Base-by-base conservation (phyloP, 2,888 invertebrate genomes). In the Itoplectis maculator region DNA sequence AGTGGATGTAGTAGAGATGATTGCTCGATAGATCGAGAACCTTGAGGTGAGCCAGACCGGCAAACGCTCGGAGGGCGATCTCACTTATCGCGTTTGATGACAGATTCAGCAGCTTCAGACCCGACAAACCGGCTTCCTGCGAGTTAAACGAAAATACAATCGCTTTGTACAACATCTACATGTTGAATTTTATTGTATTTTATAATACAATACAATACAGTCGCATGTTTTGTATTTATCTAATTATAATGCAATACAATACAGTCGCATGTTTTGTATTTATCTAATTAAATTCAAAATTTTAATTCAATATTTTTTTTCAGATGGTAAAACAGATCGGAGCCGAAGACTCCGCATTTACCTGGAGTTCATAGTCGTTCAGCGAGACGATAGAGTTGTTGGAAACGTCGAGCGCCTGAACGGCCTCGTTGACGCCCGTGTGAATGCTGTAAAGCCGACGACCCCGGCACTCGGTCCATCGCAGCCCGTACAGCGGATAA, bases 11-110 rank as follows among this genome's bases (percentile, higher is more conserved):
- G 47, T 93, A 88, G 11, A 94, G 87, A 75, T 91, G 91, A 87
- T 94, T 94, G 66, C 86, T 86, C 35, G 94, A 94, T 79, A 94
- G 85, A 82, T 94, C 94, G 29, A 94, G 87, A 47, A 92, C 90
- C 8, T 92, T 89, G 8, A 94, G 91, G 72, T 94, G 92, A 3
- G 90, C 84, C 69, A 94, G 89, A 2, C 93, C 93, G 42, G 89
- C 89, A 82, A 94, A 94, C 1, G 94, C 93, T 35, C 90, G 88
- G 1, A 91, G 82, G 11, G 90, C 92, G 54, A 94, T 92, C 63
- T 93, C 91, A 6, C 87, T 92, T 84, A 94, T 93, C 5, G 92
- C 88, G 84, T 94, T 94, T 61, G 88, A 85, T 0, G 93, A 91
- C 7, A 94, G 87, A 81, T 93, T 92, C 7, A 94, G 88, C 54